These are phyloP conservation scores for Sarcophaga subvicina DNA, from an alignment of 2,888 invertebrate species.

Conservation along the genomic window DNA sequence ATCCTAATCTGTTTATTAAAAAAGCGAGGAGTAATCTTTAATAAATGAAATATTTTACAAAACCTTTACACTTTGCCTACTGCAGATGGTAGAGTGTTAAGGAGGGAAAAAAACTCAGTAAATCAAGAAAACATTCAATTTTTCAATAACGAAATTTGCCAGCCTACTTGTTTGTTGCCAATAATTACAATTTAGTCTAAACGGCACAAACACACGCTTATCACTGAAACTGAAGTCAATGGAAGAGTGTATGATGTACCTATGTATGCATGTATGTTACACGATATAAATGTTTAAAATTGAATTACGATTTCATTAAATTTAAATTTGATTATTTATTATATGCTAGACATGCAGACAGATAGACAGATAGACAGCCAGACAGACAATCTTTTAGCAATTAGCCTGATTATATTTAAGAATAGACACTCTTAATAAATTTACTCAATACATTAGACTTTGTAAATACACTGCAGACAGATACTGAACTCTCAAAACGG, in stretches of 20 bases:
- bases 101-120: too few species aligned
- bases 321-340: slow-evolving; percentile 56
- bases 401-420: slow-evolving; percentile 49
- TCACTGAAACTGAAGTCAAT: not conserved
- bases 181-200: slow-evolving; percentile 6
- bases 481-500: too few species aligned
- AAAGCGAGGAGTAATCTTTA: too few species aligned
- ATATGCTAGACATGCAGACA: not conserved
- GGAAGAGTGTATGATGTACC: not conserved
- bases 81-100: too few species aligned
- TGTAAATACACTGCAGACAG: not conserved
- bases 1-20: too few species aligned
- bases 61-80: too few species aligned
- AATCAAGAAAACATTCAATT: too few species aligned
- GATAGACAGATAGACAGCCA: not conserved
- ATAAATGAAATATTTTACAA: too few species aligned
- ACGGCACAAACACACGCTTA: not conserved
- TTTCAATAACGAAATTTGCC: not conserved
- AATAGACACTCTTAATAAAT: slow-evolving; percentile 2
- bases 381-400: slow-evolving; percentile 36
- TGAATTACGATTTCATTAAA: slow-evolving; percentile 64
- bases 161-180: not conserved
- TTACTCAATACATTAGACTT: not conserved
- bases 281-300: slow-evolving; percentile 50
- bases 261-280: not conserved